A percentile compares a stretch with the other conserved stretches of the same genome.
Evolutionary conservation across 2,113 vertebrate species (phyloP).

Genomic region (Climacteris rufus): DNA sequence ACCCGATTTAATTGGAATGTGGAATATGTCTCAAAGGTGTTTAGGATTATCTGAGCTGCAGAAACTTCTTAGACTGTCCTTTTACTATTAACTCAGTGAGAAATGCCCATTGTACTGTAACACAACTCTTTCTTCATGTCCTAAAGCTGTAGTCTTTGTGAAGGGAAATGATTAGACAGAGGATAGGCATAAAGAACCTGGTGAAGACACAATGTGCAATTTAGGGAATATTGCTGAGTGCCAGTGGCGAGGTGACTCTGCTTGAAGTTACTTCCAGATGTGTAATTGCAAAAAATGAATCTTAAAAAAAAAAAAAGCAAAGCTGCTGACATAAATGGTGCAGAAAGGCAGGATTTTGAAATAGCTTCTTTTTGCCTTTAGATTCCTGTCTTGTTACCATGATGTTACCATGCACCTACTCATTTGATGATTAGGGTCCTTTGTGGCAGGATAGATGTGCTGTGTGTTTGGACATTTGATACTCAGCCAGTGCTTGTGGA

Average conservation of each 20-base stretch:
- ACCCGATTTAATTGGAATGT: neutral
- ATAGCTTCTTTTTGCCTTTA: neutral
- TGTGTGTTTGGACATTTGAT: neutral
- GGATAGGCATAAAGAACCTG: neutral
- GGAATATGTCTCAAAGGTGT: neutral
- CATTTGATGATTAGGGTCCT: neutral
- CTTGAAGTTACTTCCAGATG: neutral
- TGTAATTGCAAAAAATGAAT: neutral
- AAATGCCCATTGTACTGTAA: neutral
- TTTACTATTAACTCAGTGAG: neutral
- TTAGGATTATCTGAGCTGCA: neutral
- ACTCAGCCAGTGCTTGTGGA: neutral
- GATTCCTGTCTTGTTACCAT: too few species aligned
- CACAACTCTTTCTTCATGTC: neutral
- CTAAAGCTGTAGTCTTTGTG: neutral
- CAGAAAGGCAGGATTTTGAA: neutral
- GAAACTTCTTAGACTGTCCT: neutral
- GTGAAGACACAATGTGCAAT: neutral
- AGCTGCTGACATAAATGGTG: neutral
- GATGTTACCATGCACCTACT: rapidly evolving
- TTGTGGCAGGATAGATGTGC: neutral
- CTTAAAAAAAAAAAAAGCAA: neutral
- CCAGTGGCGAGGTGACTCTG: neutral
- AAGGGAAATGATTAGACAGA: neutral
- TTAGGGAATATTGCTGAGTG: neutral